A percentile compares a stretch with the other conserved stretches of the same genome.
These are phyloP conservation scores for Dinoponera quadriceps DNA, from an alignment of 1,140 invertebrate genomes.

Conservation along the genomic window DNA sequence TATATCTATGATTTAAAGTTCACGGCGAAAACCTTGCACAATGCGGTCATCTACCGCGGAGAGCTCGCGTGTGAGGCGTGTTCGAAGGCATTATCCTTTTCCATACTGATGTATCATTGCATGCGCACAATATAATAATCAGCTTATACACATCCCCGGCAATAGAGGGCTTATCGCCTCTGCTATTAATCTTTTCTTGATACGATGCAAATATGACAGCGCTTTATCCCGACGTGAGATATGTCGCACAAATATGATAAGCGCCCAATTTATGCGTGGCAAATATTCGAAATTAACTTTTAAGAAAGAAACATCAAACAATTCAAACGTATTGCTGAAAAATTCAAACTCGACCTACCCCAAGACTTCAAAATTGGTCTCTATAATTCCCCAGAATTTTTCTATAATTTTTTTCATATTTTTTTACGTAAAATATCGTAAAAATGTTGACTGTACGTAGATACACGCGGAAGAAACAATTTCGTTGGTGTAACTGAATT, in stretches of 20 bases:
- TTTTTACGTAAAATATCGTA: not conserved
- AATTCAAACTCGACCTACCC: not conserved
- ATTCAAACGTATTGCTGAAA: not conserved
- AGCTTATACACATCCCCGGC: not conserved
- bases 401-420: not conserved
- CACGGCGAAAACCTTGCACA: constrained; percentile 74
- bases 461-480: not conserved
- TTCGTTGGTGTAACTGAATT: too few species aligned
- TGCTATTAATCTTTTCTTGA: constrained; percentile 19
- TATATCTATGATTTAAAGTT: constrained; percentile 73
- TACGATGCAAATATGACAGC: not conserved
- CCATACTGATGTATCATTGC: not conserved
- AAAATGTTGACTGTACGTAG: not conserved
- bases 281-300: not conserved
- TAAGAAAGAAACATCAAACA: not conserved
- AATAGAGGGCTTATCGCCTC: not conserved
- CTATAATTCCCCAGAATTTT: not conserved
- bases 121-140: not conserved
- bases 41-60: constrained; percentile 49
- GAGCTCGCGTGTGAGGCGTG: constrained; percentile 1
- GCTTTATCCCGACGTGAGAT: not conserved
- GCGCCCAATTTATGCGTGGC: not conserved
- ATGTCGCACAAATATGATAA: not conserved
- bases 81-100: constrained; percentile 2
- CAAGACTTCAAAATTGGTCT: not conserved